These are phyloP conservation scores for Ophion ellenae DNA, from an alignment of 2,888 invertebrate species.

Conservation along the genomic window DNA sequence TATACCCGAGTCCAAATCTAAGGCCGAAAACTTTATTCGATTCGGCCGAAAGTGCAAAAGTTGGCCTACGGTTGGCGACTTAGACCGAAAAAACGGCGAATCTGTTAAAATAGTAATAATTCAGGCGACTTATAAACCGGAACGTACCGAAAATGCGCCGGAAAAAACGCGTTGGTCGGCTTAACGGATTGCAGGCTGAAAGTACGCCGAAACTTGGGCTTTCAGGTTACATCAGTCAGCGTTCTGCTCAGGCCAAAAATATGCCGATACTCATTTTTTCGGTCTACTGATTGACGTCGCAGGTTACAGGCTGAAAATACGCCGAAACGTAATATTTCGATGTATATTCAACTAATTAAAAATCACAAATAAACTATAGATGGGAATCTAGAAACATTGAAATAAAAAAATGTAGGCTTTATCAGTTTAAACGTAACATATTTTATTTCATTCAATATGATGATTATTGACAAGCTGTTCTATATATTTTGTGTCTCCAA, in stretches of 20 bases:
- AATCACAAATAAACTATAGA: not conserved
- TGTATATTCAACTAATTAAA: not conserved
- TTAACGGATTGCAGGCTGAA: not conserved
- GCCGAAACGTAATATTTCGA: not conserved
- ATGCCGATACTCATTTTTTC: not conserved
- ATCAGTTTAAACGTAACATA: slow-evolving; percentile 6
- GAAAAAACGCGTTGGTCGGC: not conserved
- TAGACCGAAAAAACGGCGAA: not conserved
- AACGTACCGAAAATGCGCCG: slow-evolving; percentile 14
- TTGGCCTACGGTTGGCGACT: not conserved
- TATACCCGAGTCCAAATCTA: slow-evolving; percentile 11
- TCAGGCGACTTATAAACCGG: slow-evolving; percentile 8
- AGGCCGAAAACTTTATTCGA: not conserved
- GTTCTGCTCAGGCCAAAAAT: no score
- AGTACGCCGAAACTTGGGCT: not conserved
- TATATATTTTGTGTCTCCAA: slow-evolving; percentile 23
- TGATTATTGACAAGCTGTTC: slow-evolving; percentile 7
- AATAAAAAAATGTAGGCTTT: no score
- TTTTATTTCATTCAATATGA: slow-evolving; percentile 5
- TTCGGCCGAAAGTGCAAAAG: slow-evolving; percentile 11
- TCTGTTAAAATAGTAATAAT: slow-evolving; percentile 11
- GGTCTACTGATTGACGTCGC: not conserved
- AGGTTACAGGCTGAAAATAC: not conserved
- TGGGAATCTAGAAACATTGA: not conserved
- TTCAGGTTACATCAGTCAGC: not conserved